Percentiles rank a stretch among this genome's conserved stretches.
Evolutionary conservation across 92 coral and sea anemone species (phyloP).

Genomic region (Siderastrea radians): DNA sequence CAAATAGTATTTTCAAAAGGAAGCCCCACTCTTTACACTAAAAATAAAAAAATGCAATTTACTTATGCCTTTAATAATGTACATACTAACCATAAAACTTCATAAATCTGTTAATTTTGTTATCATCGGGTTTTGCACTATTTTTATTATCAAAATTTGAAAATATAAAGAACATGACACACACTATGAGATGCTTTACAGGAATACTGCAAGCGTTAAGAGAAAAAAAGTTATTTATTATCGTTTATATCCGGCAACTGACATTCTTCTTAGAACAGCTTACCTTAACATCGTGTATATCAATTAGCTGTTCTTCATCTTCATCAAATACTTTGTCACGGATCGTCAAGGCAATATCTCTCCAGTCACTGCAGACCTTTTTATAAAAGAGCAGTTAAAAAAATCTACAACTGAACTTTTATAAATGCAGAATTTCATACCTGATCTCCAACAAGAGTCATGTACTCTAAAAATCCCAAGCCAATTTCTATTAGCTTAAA

Average conservation of each 20-base stretch:
- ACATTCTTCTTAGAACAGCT: not conserved
- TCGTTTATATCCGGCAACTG: not conserved
- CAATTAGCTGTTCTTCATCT: constrained; percentile 5
- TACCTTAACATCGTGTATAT: constrained; percentile 19
- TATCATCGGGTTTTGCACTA: not conserved
- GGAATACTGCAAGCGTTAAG: not conserved
- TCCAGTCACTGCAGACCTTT: constrained; percentile 38
- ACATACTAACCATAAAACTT: not conserved
- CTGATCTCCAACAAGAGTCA: too few species aligned
- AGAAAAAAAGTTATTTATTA: not conserved
- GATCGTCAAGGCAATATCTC: constrained; percentile 21
- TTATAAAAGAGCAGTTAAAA: not conserved
- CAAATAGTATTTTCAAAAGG: constrained; percentile 55
- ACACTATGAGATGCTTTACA: not conserved
- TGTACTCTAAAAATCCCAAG: too few species aligned
- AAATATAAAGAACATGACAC: not conserved
- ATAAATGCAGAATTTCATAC: not conserved
- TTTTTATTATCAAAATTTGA: not conserved
- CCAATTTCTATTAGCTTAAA: too few species aligned
- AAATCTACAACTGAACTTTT: not conserved
- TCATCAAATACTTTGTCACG: constrained; percentile 10
- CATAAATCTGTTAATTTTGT: not conserved
- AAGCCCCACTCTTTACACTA: constrained; percentile 62
- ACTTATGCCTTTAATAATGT: not conserved
- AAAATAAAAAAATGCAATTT: not conserved